A percentile compares a stretch with the other conserved stretches of the same genome.
These are phyloP conservation scores for Leptoclinus maculatus DNA, from an alignment of 2,797 vertebrate species.

Conservation along the genomic window DNA sequence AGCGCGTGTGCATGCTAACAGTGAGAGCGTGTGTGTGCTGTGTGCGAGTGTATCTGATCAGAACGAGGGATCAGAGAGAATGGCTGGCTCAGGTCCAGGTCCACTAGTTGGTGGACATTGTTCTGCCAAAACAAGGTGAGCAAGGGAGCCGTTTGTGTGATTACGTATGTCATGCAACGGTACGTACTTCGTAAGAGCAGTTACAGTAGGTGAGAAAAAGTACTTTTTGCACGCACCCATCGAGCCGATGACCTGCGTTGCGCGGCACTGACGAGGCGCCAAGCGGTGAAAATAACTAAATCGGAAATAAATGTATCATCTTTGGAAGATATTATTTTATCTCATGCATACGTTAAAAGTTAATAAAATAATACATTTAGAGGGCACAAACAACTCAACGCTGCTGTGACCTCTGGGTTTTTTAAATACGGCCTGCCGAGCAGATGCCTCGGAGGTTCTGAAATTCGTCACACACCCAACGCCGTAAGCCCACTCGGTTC, in stretches of 20 bases:
- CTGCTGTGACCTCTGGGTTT: conserved; percentile 32
- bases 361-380: conserved; percentile 17
- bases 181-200: too few species aligned
- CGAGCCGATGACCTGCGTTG: too few species aligned
- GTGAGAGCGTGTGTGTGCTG: conserved; percentile 4
- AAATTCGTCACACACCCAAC: conserved; percentile 38
- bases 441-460: conserved; percentile 44
- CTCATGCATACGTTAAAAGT: background rate
- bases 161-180: too few species aligned
- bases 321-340: too few species aligned
- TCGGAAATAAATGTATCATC: too few species aligned
- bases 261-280: too few species aligned
- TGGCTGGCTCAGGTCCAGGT: conserved; percentile 28
- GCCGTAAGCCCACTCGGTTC: conserved; percentile 27
- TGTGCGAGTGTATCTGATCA: conserved; percentile 27
- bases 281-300: too few species aligned
- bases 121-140: conserved; percentile 16
- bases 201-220: too few species aligned
- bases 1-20: background rate
- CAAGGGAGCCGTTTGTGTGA: background rate
- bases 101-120: conserved; percentile 21
- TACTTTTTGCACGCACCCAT: too few species aligned
- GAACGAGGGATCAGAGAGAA: conserved; percentile 12
- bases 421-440: conserved; percentile 28
- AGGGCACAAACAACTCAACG: conserved; percentile 9